These are phyloP conservation scores for Podarcis raffonei DNA, from an alignment of 2,113 vertebrate genomes.

Conservation along the genomic window DNA sequence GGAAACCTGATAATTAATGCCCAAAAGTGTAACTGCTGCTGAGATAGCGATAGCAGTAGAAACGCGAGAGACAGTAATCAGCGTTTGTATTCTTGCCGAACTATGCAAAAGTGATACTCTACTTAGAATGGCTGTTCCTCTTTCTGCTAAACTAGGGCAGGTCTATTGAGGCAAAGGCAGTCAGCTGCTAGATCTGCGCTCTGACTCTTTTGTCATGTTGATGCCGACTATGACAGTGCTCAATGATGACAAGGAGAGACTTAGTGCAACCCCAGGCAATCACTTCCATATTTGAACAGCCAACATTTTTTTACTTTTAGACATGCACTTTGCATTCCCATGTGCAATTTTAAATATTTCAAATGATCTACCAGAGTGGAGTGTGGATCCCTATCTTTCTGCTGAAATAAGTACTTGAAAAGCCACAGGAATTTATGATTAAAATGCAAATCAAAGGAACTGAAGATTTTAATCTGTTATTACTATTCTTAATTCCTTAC, in stretches of 20 bases:
- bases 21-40: not conserved
- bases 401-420: conserved; percentile 36
- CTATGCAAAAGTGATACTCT: not conserved
- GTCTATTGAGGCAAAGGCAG: conserved; percentile 17
- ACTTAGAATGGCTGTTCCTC: not conserved
- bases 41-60: not conserved
- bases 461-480: conserved; percentile 8
- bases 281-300: conserved; percentile 33
- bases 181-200: conserved; percentile 2
- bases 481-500: not conserved
- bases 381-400: not conserved
- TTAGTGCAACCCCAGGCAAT: conserved; percentile 15
- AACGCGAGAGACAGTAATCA: not conserved
- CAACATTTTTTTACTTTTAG: conserved; percentile 26
- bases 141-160: conserved; percentile 29
- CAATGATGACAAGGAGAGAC: conserved; percentile 24
- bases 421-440: conserved; percentile 36
- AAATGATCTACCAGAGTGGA: conserved; percentile 4
- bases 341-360: conserved; percentile 30
- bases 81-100: not conserved
- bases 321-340: conserved; percentile 15
- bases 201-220: conserved; percentile 22
- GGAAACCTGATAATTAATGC: not conserved
- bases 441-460: conserved; percentile 19
- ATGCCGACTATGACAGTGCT: conserved; percentile 19